Base-by-base conservation (phyloP, 2,888 invertebrate genomes). In the Chaetoderma sp. region DNA sequence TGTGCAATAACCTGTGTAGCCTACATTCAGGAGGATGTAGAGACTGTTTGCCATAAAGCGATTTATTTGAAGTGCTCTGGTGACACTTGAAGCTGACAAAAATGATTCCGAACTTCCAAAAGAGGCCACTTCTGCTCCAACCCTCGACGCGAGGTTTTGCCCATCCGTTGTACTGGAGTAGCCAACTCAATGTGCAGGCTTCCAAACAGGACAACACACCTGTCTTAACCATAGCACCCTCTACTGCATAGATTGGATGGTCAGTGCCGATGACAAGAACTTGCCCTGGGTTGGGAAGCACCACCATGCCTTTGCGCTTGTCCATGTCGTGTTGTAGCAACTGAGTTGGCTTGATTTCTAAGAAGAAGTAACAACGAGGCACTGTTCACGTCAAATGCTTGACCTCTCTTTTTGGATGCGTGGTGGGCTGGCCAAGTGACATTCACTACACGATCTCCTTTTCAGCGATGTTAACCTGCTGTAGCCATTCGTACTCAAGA, bases 211-310 rank as follows among this genome's bases (percentile, higher is more conserved):
- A 78, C 67, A 1, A 76, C 64, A 55, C 67, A 60, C 32, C 73
- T 70, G 42, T 78, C 68, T 30, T 81, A 72, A 18, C 77, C 76
- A 64, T 75, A 70, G 25, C 32, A 10, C 6, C 76, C 65, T 18
- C 75, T 33, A 78, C 8, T 50, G 79, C 75, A 70, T 69, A 82
- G 4, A 81, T 28, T 45, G 77, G 78, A 63, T 78, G 75, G 65
- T 81, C 80, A 21, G 62, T 50, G 47, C 74, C 62, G 18, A 81
- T 66, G 10, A 77, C 77, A 18, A 73, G 70, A 80, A 62, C n/a
- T n/a, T n/a, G n/a, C n/a, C n/a, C n/a, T n/a, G n/a, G n/a, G n/a
- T n/a, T n/a, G n/a, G n/a, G n/a, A 56, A 32, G 60, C 32, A 18
- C 18, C 21, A 57, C 47, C 8, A 60, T 47, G 13, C 56, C 52